A percentile compares a stretch with the other conserved stretches of the same genome.
Conservation (phyloP, 2,113 vertebrate genomes). For the Alaudala cheleensis region DNA sequence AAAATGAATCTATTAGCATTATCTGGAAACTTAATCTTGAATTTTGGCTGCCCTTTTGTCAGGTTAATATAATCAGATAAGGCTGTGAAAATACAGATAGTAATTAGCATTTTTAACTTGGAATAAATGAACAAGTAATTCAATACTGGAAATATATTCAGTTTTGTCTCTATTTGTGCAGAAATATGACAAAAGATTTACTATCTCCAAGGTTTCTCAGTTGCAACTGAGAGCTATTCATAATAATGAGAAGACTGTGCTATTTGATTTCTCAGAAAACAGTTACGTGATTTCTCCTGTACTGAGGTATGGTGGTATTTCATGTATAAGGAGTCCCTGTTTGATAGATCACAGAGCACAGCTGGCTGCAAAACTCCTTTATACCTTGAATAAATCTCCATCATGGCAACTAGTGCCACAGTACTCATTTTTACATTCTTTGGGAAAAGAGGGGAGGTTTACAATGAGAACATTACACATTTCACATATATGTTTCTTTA, state of each 20-base stretch:
- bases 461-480: neutral
- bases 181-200: slow-evolving; percentile 8
- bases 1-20: neutral
- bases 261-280: neutral
- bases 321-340: neutral
- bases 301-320: neutral
- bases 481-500: neutral
- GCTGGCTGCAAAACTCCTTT: neutral
- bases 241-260: neutral
- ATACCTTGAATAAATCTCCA: neutral
- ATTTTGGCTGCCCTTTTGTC: slow-evolving; percentile 46
- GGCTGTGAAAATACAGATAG: slow-evolving; percentile 38
- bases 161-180: neutral
- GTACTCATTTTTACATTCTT: neutral
- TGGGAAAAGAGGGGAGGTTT: neutral
- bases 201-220: neutral
- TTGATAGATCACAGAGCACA: neutral
- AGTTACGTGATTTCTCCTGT: neutral
- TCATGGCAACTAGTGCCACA: neutral
- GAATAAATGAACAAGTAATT: slow-evolving; percentile 27
- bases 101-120: slow-evolving; percentile 50
- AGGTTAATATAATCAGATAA: slow-evolving; percentile 49
- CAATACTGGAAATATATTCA: neutral
- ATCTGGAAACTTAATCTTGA: slow-evolving; percentile 40
- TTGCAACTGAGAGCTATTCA: neutral